phyloP scores from a whole-genome alignment of 1,140 invertebrate genomes.

The Drosophila fuyamai region DNA sequence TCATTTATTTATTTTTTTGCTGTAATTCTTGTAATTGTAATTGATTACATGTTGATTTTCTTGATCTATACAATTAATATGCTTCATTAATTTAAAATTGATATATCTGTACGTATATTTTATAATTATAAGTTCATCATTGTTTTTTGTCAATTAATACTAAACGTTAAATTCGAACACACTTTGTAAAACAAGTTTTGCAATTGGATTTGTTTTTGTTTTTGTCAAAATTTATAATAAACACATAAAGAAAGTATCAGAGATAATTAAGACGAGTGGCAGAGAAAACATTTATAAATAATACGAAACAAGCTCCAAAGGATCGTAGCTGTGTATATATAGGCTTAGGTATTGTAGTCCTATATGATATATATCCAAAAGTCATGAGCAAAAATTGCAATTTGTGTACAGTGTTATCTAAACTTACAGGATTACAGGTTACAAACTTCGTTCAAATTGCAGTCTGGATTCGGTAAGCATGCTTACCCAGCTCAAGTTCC shows the following conservation, averaged over 20 bases:
- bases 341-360: slow-evolving; percentile 49
- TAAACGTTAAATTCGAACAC: slow-evolving; percentile 82
- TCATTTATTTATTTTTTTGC: slow-evolving; percentile 63
- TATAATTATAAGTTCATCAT: slow-evolving; percentile 66
- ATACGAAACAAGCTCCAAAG: slow-evolving; percentile 65
- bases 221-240: slow-evolving; percentile 43
- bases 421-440: slow-evolving; percentile 61
- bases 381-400: slow-evolving; percentile 76
- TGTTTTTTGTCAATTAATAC: slow-evolving; percentile 67
- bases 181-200: slow-evolving; percentile 71
- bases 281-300: slow-evolving; percentile 69
- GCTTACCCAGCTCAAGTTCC: slow-evolving; percentile 37
- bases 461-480: slow-evolving; percentile 56
- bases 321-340: slow-evolving; percentile 43
- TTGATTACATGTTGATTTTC: slow-evolving; percentile 73
- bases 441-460: slow-evolving; percentile 67
- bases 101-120: slow-evolving; percentile 64
- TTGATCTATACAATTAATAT: slow-evolving; percentile 70
- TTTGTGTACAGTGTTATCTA: slow-evolving; percentile 80
- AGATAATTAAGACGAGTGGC: slow-evolving; percentile 53
- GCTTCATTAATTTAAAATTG: slow-evolving; percentile 77
- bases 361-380: slow-evolving; percentile 53
- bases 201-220: slow-evolving; percentile 39
- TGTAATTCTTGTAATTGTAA: slow-evolving; percentile 74
- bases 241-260: slow-evolving; percentile 49